These are phyloP conservation scores for Corythornis cristatus DNA, from an alignment of 2,113 vertebrate genomes.

Conservation along the genomic window DNA sequence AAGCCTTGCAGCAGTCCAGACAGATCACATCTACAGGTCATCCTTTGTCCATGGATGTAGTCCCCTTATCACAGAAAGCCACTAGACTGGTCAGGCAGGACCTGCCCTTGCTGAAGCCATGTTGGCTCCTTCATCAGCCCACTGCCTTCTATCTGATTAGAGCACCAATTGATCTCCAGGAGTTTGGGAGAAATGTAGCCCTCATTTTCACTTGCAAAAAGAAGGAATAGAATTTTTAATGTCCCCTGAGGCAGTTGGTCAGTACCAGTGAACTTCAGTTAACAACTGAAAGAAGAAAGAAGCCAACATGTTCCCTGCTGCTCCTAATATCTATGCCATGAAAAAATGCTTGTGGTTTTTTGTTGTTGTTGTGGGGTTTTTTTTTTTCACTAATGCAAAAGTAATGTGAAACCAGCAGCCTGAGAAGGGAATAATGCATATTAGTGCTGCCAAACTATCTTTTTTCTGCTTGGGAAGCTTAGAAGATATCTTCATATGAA, in stretches of 20 bases:
- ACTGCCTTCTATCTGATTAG: neutral
- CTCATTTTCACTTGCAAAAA: neutral
- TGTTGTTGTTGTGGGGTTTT: neutral
- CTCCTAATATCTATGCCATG: neutral
- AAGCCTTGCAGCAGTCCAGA: no score
- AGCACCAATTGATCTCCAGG: neutral
- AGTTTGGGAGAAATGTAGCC: neutral
- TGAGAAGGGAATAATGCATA: neutral
- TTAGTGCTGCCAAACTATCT: neutral
- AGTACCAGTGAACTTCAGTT: neutral
- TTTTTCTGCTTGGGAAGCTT: neutral
- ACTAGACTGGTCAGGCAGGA: no score
- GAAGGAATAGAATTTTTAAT: neutral
- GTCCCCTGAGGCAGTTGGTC: neutral
- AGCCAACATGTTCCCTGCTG: neutral
- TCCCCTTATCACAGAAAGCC: no score
- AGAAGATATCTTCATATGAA: neutral
- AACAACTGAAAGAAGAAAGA: neutral
- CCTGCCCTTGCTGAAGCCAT: no score
- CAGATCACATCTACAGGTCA: no score
- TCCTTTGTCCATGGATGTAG: no score
- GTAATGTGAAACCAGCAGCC: neutral
- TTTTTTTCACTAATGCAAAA: neutral
- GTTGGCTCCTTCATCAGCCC: no score
- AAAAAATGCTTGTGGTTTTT: accelerated